Base-by-base conservation (phyloP, 2,888 invertebrate genomes). In the Athripsodes cinereus region DNA sequence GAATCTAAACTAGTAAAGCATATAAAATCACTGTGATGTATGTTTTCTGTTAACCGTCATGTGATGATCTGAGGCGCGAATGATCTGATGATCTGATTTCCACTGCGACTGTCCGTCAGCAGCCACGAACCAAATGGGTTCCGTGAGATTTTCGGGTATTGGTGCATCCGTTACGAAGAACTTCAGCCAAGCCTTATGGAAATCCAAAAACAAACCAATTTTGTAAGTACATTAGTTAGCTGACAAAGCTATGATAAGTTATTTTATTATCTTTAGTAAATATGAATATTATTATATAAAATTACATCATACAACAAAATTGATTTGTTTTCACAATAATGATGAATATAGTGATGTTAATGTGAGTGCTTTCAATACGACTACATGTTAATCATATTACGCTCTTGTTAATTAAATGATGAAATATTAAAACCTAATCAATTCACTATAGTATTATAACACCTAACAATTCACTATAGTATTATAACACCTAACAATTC, bases 91-190 rank as follows among this genome's bases (percentile, higher is more conserved):
- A 50, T 55, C 58, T 31, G 60, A 58, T 59, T 64, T 60, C 53
- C 64, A 60, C 52, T 62, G 58, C 52, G 57, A 60, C 46, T 57
- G 64, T 52, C 62, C 62, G 54, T 74, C 70, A 66, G 73, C 74
- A 65, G 70, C 74, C 66, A 72, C 69, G 69, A 76, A 76, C 77
- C 78, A 76, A 67, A 73, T 70, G 67, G 78, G 75, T 71, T 76
- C 77, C 69, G 76, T 74, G 67, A 76, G 68, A 68, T 73, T 73
- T 69, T 78, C 75, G 72, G 74, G 73, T 70, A 77, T 72, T 69
- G 72, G 74, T 68, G 74, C 72, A 70, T 79, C 79, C 70, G 78
- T 78, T 70, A 78, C 75, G 79, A 73, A 78, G 78, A 78, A 78
- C 72, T 79, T 79, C 78, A 78, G 78, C 78, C 79, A 78, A 68